Conservation (phyloP, 1,140 invertebrate species). For the Aphelenchoides besseyi region DNA sequence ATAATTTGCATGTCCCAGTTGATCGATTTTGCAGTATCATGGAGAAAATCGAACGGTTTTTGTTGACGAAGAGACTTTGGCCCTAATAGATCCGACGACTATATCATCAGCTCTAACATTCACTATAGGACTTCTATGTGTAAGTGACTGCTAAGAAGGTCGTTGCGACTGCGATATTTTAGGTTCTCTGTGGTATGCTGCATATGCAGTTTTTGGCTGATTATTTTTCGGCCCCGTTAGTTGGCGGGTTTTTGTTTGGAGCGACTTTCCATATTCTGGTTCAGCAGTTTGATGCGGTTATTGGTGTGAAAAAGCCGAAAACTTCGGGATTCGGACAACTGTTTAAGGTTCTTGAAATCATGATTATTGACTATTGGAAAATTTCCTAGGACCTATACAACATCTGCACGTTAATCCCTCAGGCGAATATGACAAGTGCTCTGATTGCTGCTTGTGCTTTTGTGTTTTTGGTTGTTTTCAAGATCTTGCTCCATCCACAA, state of each 20-base stretch:
- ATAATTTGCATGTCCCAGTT: too few relatives aligned
- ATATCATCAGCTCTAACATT: conserved; percentile 33
- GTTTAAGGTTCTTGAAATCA: conserved; percentile 9
- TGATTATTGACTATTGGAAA: too few relatives aligned
- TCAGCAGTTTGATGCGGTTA: conserved; percentile 46
- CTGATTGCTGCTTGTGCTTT: conserved; percentile 29
- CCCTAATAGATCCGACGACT: conserved; percentile 20
- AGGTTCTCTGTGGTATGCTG: conserved; percentile 29
- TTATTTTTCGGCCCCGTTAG: conserved; percentile 51
- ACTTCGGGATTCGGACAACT: conserved; percentile 28
- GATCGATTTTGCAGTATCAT: too few relatives aligned
- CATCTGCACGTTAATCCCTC: conserved; percentile 7
- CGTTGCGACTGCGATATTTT: conserved; percentile 35
- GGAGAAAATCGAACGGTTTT: conserved; percentile 1
- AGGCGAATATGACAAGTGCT: conserved; percentile 16
- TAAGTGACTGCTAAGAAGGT: conserved; percentile 11
- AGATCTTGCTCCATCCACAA: conserved; percentile 18
- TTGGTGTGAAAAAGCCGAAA: conserved; percentile 38
- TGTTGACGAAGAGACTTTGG: conserved; percentile 12
- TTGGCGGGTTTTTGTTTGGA: conserved; percentile 51
- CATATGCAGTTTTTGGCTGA: conserved; percentile 51
- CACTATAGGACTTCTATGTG: conserved; percentile 33
- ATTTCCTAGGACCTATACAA: not conserved
- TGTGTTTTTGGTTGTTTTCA: conserved; percentile 48
- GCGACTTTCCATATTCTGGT: conserved; percentile 50